These are phyloP conservation scores for Ceratina australensis DNA, from an alignment of 1,140 invertebrate species.

Conservation along the genomic window DNA sequence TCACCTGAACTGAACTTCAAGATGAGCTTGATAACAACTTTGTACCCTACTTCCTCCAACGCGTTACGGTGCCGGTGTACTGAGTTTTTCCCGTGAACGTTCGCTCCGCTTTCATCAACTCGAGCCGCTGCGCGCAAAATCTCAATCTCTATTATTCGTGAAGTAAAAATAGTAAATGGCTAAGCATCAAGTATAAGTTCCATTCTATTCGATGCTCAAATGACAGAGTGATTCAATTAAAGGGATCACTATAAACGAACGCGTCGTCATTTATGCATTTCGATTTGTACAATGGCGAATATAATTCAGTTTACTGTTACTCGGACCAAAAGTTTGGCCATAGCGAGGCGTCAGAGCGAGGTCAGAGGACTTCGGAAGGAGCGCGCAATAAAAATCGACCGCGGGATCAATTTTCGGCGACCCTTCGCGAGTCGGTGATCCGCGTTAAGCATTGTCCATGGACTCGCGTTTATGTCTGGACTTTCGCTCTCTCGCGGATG, in stretches of 20 bases:
- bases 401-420: constrained; percentile 42
- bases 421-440: constrained; percentile 34
- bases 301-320: neutral
- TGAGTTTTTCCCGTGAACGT: neutral
- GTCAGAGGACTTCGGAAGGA: neutral
- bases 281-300: too few relatives aligned
- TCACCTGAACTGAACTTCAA: constrained; percentile 26
- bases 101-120: neutral
- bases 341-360: neutral
- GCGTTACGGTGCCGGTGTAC: neutral
- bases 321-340: neutral
- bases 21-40: constrained; percentile 52
- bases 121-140: too few relatives aligned
- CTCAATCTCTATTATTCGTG: neutral
- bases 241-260: too few relatives aligned
- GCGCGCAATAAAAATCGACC: constrained; percentile 23
- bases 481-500: constrained; percentile 17
- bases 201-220: too few relatives aligned
- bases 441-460: constrained; percentile 47
- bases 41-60: constrained; percentile 3
- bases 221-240: too few relatives aligned
- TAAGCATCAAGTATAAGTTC: too few relatives aligned
- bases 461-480: constrained; percentile 37
- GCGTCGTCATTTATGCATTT: too few relatives aligned
- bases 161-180: neutral